Base-by-base conservation (phyloP, 1,140 invertebrate genomes). In the Philotrypesis tridentata region DNA sequence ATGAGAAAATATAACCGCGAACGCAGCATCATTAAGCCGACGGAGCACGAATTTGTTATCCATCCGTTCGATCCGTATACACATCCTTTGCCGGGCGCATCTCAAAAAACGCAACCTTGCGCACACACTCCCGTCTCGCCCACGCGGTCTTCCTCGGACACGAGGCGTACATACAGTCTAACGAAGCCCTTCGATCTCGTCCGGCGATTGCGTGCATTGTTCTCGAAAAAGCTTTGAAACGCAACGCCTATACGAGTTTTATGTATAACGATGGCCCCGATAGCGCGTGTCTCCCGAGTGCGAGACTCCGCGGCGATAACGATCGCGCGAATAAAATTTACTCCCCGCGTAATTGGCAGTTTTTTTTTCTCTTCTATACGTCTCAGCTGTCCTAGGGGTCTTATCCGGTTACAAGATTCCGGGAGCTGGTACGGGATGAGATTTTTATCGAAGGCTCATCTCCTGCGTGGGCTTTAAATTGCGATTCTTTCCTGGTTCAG, bases 301-400 rank as follows among this genome's bases (percentile, higher is more conserved):
- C 11, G 70, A 27, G 27, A n/a, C n/a, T n/a, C n/a, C n/a, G n/a
- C n/a, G n/a, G 1, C 40, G 71, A 80, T 80, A 80, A 74, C 71
- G 37, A 80, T 80, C 79, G 70, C 60, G 23, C 23, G 73, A 82
- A 78, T 67, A 78, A 73, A 78, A 82, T 82, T 78, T 73, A 77
- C 48, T 55, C 48, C 4, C 55, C 75, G 43, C 68, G 68, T 82
- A 82, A 82, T 82, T 82, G 80, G 80, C 75, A 55, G 67, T 31
- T 65, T 73, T 63, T 76, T 68, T 33, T n/a, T 31, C 27, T 33
- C 31, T 61, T 70, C 12, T 68, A 12, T 67, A 14, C 31, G 11
- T 48, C 37, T 27, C 2, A 11, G n/a, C 14, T 0, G 0, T 70
- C 61, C 75, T 67, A 33, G 1, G 11, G 9, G 1, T 6, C 40